Conservation (phyloP, 2,888 invertebrate genomes). For the Octonoba sinensis region DNA sequence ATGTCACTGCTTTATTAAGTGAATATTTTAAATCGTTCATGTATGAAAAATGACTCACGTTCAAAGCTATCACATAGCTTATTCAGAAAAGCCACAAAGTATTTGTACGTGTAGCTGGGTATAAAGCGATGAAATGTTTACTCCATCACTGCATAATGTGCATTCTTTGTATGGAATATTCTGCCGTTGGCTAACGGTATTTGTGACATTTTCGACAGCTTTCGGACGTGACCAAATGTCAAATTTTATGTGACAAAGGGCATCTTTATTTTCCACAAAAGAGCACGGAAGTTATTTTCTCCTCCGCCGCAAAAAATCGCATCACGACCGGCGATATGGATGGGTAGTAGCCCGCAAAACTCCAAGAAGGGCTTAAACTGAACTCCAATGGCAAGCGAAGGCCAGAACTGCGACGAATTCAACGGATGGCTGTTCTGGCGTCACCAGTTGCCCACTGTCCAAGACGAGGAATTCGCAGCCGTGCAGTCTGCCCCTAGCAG, state of each 20-base stretch:
- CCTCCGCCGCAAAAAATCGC: constrained; percentile 3
- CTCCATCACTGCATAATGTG: too few species aligned
- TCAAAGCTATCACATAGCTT: too few species aligned
- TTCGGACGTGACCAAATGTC: too few species aligned
- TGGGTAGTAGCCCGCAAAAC: constrained; percentile 48
- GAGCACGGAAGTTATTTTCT: constrained; percentile 15
- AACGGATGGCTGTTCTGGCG: constrained; percentile 64
- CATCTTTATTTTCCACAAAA: neutral
- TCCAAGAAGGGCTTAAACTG: neutral
- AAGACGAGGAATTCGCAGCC: constrained; percentile 39
- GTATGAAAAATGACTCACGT: too few species aligned
- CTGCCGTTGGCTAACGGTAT: too few species aligned
- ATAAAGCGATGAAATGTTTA: too few species aligned
- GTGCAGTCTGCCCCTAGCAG: neutral
- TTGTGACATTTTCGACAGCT: too few species aligned
- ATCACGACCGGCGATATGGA: constrained; percentile 45
- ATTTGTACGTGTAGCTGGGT: too few species aligned
- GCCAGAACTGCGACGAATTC: constrained; percentile 11
- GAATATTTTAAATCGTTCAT: too few species aligned
- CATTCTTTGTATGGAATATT: too few species aligned
- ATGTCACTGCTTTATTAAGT: too few species aligned
- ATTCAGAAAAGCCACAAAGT: too few species aligned
- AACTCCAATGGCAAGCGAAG: constrained; percentile 7
- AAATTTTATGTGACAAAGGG: neutral
- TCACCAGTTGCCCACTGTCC: constrained; percentile 38